Evolutionary conservation across 2,113 vertebrate species (phyloP), one percentile per base, ranked within the genome.

Genomic region (Macheiramphus alcinus): DNA sequence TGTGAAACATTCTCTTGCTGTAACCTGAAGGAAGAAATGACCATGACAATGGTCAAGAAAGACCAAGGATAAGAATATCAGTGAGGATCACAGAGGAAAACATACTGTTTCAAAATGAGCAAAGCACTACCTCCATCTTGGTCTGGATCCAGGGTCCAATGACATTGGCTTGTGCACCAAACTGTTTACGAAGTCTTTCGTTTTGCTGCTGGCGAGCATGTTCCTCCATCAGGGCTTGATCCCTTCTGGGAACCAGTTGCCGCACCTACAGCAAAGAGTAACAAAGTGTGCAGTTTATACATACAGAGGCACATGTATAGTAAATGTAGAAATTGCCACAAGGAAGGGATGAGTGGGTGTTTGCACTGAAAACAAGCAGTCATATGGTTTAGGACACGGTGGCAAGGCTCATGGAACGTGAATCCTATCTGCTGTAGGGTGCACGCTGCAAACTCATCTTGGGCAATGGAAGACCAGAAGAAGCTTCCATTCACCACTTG

Each of bases 131-230:
- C 99, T 99, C 98, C 99, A 99, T 99, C 98, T 99, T 99, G 95
- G 98, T 99, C 98, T 99, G 99, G 97, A 99, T 99, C 99, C 99
- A 99, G 88, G 99, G 99, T 43, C 99, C 99, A 10, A 99, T 99
- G 92, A 99, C 98, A 13, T 99, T 99, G 97, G 99, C 99, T 97
- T 99, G 99, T 86, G 98, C 99, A 48, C 98, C 99, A n/a, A 99
- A 99, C 97, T 99, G 99, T 91, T 99, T 98, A 82, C 99, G 99
- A 94, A 99, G 98, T 12, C 99, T 98, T 90, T 99, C 99, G 6
- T 99, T 99, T 94, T 99, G 99, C 97, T 99, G 99, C 96, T 99
- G 99, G 43, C 99, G 99, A 72, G 99, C 98, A 12, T 99, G 99
- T 82, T 99, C 99, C 87, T 99, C 99, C 14, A 99, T 99, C 94